Conservation (phyloP, 2,888 invertebrate genomes). For the Parnassius mnemosyne region DNA sequence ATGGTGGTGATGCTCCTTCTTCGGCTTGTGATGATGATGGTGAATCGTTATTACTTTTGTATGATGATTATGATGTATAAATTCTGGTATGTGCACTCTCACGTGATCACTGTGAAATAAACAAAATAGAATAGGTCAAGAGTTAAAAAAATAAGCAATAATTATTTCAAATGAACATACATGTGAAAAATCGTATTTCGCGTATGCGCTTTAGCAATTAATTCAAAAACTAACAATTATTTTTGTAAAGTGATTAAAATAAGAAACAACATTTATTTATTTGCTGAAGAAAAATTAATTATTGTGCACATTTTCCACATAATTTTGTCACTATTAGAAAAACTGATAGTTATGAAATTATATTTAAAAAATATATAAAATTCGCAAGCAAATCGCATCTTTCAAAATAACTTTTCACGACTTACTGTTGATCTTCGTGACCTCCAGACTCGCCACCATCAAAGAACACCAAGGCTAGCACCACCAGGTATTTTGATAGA, state of each 20-base stretch:
- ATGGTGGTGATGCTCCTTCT: slow-evolving; percentile 72
- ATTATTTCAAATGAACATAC: not conserved
- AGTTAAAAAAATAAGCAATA: slow-evolving; percentile 14
- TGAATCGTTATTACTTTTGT: slow-evolving; percentile 82
- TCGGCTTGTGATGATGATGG: slow-evolving; percentile 73
- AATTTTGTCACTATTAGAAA: too few relatives aligned
- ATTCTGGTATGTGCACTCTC: slow-evolving; percentile 80
- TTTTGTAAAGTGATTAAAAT: too few relatives aligned
- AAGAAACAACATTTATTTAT: too few relatives aligned
- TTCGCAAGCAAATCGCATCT: slow-evolving; percentile 5
- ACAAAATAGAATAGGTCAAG: slow-evolving; percentile 27
- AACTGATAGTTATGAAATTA: too few relatives aligned
- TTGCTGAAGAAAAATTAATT: too few relatives aligned
- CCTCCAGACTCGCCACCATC: slow-evolving; percentile 64
- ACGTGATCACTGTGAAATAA: slow-evolving; percentile 78
- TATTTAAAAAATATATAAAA: slow-evolving; percentile 5
- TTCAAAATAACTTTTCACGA: not conserved
- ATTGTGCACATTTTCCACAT: too few relatives aligned
- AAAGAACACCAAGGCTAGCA: slow-evolving; percentile 56
- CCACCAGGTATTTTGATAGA: slow-evolving; percentile 52
- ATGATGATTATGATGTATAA: slow-evolving; percentile 81
- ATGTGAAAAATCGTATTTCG: not conserved
- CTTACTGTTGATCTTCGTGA: slow-evolving; percentile 72
- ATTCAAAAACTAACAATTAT: too few relatives aligned
- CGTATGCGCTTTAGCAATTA: not conserved